These are phyloP conservation scores for Riparia riparia DNA, from an alignment of 2,113 vertebrate species.

Conservation along the genomic window DNA sequence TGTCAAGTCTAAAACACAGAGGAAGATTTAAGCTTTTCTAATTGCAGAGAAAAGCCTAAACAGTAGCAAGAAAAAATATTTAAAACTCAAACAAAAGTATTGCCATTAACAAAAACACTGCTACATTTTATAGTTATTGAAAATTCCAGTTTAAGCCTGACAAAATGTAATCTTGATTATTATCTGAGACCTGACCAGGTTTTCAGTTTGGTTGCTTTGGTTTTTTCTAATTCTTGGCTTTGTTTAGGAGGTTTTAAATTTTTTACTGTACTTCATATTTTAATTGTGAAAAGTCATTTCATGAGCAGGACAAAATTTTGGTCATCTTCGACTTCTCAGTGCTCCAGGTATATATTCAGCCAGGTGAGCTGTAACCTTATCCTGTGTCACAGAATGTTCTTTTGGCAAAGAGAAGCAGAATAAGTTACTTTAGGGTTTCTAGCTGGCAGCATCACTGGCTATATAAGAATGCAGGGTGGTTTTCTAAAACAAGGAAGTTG, in stretches of 20 bases:
- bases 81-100: neutral
- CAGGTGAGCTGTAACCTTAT: neutral
- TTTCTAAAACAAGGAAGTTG: neutral
- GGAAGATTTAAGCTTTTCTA: neutral
- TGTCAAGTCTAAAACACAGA: neutral
- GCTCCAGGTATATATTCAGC: neutral
- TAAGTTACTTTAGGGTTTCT: neutral
- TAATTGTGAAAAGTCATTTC: neutral
- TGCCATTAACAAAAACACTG: neutral
- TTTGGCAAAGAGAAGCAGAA: neutral
- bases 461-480: neutral
- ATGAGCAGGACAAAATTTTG: neutral
- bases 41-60: neutral
- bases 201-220: neutral
- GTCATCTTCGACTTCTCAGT: neutral
- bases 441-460: neutral
- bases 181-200: neutral
- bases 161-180: neutral
- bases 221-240: neutral
- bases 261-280: neutral
- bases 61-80: neutral
- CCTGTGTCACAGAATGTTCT: neutral
- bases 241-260: neutral
- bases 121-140: neutral
- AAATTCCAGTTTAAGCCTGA: neutral